Evolutionary conservation across 1,140 invertebrate genomes (phyloP), one percentile per base, ranked within the genome.

Genomic region (Telenomus remus): DNA sequence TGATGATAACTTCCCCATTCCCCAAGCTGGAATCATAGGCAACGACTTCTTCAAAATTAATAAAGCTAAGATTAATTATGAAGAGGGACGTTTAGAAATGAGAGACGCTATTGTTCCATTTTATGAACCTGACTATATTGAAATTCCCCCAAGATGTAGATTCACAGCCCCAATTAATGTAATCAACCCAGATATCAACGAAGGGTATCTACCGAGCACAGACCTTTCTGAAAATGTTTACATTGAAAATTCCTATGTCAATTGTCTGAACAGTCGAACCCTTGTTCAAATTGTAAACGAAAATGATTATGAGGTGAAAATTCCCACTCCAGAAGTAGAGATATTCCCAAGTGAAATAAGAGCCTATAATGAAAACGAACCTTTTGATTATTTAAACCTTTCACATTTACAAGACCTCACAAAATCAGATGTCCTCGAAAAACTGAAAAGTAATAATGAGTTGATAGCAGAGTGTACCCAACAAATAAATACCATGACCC

Each of bases 31-130:
- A 0, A 56, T 66, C 5, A 43, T 66, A n/a, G 63, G 63, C 7
- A 43, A 53, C 1, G n/a, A 56, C 1, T 66, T 66, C 13, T 66
- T 66, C 13, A 6, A 27, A 35, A 8, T n/a, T 1, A 19, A 49
- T 33, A 56, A 49, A n/a, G 51, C 11, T n/a, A 65, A 15, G 0
- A 55, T 65, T 7, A 37, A 65, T 43, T 65, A 65, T 11, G 34
- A 55, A 11, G 35, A 15, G 7, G 12, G 49, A 33, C n/a, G 5
- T 8, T 11, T 65, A 16, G 51, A 55, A 14, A 15, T 65, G 3
- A n/a, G 37, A 8, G 35, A 37, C 0, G 5, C 9, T 0, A 8
- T 7, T 0, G 54, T 64, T 0, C 49, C 56, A 4, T 59, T 59
- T n/a, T 27, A 19, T 33, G 15, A 59, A 35, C 33, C 33, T 35